Evolutionary conservation across 2,888 invertebrate genomes (phyloP), one percentile per base, ranked within the genome.

Genomic region (Xylophagus ater): DNA sequence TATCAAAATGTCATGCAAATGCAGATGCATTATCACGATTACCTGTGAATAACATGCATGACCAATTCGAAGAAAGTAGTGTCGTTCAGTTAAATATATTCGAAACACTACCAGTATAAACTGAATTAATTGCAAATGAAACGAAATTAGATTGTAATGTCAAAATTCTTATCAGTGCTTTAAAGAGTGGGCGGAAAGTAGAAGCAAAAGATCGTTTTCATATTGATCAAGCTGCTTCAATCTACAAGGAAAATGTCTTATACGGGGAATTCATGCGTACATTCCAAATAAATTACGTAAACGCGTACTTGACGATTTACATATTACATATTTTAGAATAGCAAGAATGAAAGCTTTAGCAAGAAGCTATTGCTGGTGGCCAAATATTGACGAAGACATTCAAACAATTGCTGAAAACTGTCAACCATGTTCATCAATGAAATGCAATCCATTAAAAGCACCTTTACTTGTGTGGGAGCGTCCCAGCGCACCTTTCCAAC

Each of bases 21-120:
- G 48, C 48, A 4, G 47, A 52, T 40, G 46, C 44, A 6, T 15
- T 51, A 14, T 50, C 45, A 1, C 9, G 48, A 19, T 29, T 49
- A 24, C 49, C 48, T n/a, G 15, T 28, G 9, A 18, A 14, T 10
- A 30, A 32, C 5, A 26, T 4, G 7, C 34, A 30, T 12, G 32
- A 28, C 26, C 6, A 23, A 17, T 32, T 29, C 8, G 37, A 44
- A 26, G 43, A 33, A 33, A 20, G 32, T n/a, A 45, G 43, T 30
- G 38, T 44, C n/a, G 37, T 44, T 9, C 42, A 47, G 25, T 25
- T 41, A 14, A 40, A 36, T 21, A 19, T 35, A 1, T 44, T 46
- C 3, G 14, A 46, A 7, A 46, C 40, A 15, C 29, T 50, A 28
- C 40, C 47, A 8, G 41, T 49, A 3, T 43, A 39, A 2, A 31